phyloP scores from a whole-genome alignment of 2,888 invertebrate species.

The Lymantria monacha region DNA sequence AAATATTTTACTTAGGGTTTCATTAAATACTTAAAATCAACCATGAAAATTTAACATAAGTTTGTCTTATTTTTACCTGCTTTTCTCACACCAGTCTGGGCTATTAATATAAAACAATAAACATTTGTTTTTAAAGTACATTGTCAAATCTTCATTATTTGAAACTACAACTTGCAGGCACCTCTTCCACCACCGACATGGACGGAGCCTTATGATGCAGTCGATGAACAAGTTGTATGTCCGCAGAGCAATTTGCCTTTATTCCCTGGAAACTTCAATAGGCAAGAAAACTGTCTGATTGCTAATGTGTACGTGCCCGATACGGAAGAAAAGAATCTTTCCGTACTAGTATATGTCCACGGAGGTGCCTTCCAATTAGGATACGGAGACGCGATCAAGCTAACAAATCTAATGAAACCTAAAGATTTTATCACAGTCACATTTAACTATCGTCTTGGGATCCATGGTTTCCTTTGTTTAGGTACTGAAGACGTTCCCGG shows the following conservation, averaged over 20 bases:
- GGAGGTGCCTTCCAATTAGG: conserved; percentile 65
- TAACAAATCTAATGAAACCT: conserved; percentile 35
- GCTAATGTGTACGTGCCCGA: conserved; percentile 57
- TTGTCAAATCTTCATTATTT: neutral
- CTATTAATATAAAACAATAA: no score
- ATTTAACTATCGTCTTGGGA: conserved; percentile 7
- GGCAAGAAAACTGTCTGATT: conserved; percentile 56
- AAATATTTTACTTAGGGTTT: no score
- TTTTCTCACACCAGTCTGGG: no score
- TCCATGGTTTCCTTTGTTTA: conserved; percentile 55
- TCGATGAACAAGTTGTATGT: conserved; percentile 38
- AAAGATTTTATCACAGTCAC: conserved; percentile 47
- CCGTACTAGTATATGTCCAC: conserved; percentile 66
- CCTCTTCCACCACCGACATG: conserved; percentile 18
- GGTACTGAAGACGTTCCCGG: conserved; percentile 56
- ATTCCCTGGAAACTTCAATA: neutral
- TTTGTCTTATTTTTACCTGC: no score
- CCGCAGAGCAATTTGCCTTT: conserved; percentile 23
- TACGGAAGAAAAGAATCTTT: conserved; percentile 38
- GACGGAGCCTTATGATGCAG: conserved; percentile 31
- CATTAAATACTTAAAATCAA: no score
- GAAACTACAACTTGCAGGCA: conserved; percentile 38
- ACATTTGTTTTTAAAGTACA: no score
- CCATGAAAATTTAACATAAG: no score
- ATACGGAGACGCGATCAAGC: conserved; percentile 38